Evolutionary conservation across 2,113 vertebrate species (phyloP).

Genomic region (Ameiurus melas): DNA sequence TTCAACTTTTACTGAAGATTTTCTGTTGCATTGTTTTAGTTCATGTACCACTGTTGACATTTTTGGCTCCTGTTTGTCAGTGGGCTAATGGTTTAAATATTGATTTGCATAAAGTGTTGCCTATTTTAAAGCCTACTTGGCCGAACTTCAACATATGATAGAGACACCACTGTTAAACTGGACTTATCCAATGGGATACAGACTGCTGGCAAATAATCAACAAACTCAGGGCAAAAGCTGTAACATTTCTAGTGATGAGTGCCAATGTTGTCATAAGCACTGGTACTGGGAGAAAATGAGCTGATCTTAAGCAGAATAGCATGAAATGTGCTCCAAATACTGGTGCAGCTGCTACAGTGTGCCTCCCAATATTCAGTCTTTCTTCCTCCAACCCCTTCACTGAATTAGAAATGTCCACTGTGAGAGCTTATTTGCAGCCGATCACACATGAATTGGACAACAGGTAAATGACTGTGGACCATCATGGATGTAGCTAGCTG

Average conservation of each 20-base stretch:
- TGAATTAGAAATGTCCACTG: neutral
- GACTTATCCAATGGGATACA: neutral
- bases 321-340: neutral
- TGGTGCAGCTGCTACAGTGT: neutral
- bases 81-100: neutral
- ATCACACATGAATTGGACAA: neutral
- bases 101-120: neutral
- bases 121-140: neutral
- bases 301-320: neutral
- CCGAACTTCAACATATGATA: neutral
- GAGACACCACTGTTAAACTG: neutral
- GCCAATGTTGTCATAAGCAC: neutral
- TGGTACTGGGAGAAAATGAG: neutral
- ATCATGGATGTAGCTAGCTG: neutral
- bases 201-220: neutral
- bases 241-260: neutral
- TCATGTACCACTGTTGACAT: neutral
- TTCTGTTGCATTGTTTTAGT: neutral
- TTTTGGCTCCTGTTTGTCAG: neutral
- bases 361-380: neutral
- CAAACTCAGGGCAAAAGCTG: neutral
- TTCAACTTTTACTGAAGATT: neutral
- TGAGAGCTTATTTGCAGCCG: neutral
- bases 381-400: neutral
- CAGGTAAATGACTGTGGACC: neutral